Conservation (phyloP, 2,113 vertebrate genomes). For the Phaetusa simplex region DNA sequence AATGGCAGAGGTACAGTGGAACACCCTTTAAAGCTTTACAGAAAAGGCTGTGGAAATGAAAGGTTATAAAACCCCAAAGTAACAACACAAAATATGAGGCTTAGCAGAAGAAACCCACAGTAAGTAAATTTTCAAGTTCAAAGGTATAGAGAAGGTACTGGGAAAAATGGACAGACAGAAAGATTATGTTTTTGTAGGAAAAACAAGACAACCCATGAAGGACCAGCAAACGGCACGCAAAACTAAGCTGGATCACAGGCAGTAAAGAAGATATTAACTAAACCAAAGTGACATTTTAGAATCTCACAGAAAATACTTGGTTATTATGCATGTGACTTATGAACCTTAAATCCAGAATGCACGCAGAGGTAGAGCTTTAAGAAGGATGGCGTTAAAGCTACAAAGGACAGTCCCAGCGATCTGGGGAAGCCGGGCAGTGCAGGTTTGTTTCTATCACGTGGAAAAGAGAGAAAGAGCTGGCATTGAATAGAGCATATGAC, state of each 20-base stretch:
- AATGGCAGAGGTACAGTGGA: not conserved
- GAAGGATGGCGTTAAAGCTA: not conserved
- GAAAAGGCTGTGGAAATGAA: not conserved
- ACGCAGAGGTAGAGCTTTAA: not conserved
- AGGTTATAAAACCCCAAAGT: not conserved
- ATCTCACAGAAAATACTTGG: not conserved
- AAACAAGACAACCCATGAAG: not conserved
- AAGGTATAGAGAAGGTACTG: not conserved
- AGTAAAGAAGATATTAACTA: not conserved
- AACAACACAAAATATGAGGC: not conserved
- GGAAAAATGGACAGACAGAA: not conserved
- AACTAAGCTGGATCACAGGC: not conserved
- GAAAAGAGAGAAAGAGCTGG: not conserved
- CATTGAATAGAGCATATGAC: not conserved
- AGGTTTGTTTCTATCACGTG: not conserved
- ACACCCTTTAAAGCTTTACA: not conserved
- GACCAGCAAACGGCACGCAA: not conserved
- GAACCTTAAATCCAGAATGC: not conserved
- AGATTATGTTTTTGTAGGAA: not conserved
- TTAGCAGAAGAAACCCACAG: not conserved
- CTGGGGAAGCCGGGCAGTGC: not conserved
- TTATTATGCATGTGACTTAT: not conserved
- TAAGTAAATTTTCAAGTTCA: not conserved
- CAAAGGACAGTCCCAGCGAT: not conserved
- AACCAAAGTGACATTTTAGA: not conserved